Percentiles rank a stretch among this genome's conserved stretches.
Evolutionary conservation across 2,797 vertebrate species (phyloP).

Genomic region (Gymnopithys bicolor): DNA sequence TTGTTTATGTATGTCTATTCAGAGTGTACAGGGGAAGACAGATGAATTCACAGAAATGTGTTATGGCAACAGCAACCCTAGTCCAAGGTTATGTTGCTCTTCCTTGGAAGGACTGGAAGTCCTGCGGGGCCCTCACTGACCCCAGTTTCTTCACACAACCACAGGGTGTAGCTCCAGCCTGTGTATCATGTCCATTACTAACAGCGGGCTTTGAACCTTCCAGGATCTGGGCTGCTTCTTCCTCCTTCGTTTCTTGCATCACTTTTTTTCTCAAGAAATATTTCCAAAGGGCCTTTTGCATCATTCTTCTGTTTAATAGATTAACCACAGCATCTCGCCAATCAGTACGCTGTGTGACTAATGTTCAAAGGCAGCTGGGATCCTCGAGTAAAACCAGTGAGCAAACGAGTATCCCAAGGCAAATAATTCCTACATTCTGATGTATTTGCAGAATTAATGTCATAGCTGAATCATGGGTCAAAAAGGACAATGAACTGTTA

Average conservation of each 20-base stretch:
- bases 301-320: not conserved
- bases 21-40: not conserved
- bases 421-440: not conserved
- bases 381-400: not conserved
- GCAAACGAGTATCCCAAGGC: not conserved
- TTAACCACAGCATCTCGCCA: not conserved
- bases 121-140: not conserved
- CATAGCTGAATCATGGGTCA: not conserved
- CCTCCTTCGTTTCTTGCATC: not conserved
- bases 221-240: not conserved
- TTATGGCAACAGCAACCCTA: not conserved
- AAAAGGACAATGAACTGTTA: not conserved
- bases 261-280: not conserved
- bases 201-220: not conserved
- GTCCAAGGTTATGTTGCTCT: not conserved
- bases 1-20: not conserved
- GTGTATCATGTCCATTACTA: not conserved
- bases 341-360: not conserved
- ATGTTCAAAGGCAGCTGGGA: not conserved
- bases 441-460: not conserved
- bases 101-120: not conserved
- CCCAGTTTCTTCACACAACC: not conserved
- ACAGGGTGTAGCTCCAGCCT: not conserved
- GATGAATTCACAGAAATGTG: not conserved
- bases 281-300: not conserved